Evolutionary conservation across 2,113 vertebrate species (phyloP).

Genomic region (Pristiophorus japonicus): DNA sequence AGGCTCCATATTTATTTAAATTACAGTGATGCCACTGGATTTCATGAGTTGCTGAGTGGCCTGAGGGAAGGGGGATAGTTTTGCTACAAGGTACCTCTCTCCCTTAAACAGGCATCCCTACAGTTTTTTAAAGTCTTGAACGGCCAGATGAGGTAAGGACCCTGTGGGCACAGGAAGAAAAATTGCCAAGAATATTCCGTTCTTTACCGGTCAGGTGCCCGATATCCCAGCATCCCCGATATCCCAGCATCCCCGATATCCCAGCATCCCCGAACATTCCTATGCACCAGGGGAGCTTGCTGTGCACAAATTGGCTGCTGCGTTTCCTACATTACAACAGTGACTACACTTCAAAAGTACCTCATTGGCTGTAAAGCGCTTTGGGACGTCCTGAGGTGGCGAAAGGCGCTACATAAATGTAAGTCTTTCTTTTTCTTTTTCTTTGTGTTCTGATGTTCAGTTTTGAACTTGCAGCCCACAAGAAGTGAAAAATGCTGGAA

Average conservation of each 20-base stretch:
- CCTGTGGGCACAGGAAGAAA: background rate
- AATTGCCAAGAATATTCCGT: background rate
- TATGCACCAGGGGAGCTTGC: background rate
- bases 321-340: background rate
- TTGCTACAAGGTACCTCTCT: background rate
- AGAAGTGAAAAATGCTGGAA: no score
- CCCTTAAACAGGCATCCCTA: background rate
- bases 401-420: background rate
- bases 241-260: background rate
- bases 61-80: background rate
- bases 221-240: background rate
- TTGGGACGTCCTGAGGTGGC: background rate
- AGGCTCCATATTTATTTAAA: background rate
- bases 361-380: background rate
- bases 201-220: no score
- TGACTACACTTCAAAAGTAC: background rate
- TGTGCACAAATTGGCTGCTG: background rate
- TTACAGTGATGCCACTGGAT: background rate
- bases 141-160: background rate
- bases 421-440: background rate
- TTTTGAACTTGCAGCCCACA: background rate
- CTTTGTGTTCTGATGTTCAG: background rate
- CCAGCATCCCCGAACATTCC: background rate
- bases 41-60: background rate
- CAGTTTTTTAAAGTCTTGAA: background rate